Conservation (phyloP, 2,888 invertebrate species). For the Hyalella azteca region DNA sequence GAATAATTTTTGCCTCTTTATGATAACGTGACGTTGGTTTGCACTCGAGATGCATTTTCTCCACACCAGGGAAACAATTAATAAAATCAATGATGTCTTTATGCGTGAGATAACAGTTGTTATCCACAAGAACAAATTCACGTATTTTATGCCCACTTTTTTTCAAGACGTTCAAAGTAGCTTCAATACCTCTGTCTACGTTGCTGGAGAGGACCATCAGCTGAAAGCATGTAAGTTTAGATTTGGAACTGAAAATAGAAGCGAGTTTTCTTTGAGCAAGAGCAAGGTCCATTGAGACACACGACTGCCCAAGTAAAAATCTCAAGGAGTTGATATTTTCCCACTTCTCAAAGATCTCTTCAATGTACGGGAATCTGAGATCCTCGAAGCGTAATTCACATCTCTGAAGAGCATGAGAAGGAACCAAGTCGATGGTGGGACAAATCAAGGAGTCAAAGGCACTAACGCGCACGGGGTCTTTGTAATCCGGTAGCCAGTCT, state of each 20-base stretch:
- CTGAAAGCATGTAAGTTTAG: neutral
- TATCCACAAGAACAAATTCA: neutral
- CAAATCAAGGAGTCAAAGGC: neutral
- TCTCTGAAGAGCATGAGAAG: neutral
- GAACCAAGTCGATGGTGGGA: neutral
- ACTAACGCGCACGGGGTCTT: neutral
- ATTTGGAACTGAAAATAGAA: neutral
- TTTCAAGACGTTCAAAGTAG: neutral
- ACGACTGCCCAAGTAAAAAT: neutral
- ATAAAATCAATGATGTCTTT: neutral
- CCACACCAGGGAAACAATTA: neutral
- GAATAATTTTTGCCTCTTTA: neutral
- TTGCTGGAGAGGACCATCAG: neutral
- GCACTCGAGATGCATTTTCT: neutral
- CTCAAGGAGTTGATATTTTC: neutral
- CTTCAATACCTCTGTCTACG: neutral
- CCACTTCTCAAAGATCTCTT: neutral
- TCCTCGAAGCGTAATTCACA: slow-evolving; percentile 6
- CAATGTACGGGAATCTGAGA: neutral
- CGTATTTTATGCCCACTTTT: neutral
- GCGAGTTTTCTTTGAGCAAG: neutral
- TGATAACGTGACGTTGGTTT: neutral
- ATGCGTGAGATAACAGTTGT: neutral
- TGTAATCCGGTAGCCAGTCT: neutral
- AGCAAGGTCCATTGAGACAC: neutral